A percentile compares a stretch with the other conserved stretches of the same genome.
These are phyloP conservation scores for Hermaeophaga mercurialis DNA, from an alignment of 2,888 invertebrate genomes.

Conservation along the genomic window DNA sequence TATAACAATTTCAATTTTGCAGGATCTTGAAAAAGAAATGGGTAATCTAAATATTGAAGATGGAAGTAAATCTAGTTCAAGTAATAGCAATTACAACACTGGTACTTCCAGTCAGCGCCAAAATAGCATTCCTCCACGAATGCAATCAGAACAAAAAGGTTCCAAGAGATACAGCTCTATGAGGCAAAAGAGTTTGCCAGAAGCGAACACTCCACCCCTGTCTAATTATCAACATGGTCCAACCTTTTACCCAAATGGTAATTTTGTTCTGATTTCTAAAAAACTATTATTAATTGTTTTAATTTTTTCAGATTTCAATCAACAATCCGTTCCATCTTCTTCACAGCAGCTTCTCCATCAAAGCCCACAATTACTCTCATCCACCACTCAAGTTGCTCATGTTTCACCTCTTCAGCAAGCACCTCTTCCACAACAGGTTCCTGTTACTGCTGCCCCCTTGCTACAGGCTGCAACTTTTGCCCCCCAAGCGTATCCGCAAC, in stretches of 20 bases:
- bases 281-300: background rate
- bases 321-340: conserved; percentile 40
- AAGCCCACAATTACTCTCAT: conserved; percentile 37
- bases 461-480: conserved; percentile 38
- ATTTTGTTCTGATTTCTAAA: too few species aligned
- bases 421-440: conserved; percentile 44
- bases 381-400: conserved; percentile 39
- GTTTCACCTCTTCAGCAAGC: conserved; percentile 38
- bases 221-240: conserved; percentile 34
- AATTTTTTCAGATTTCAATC: conserved; percentile 48
- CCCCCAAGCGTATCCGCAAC: conserved; percentile 50
- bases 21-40: conserved; percentile 19
- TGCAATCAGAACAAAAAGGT: conserved; percentile 56
- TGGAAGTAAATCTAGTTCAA: conserved; percentile 18
- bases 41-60: conserved; percentile 25
- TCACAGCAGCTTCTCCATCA: conserved; percentile 40
- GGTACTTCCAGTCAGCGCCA: conserved; percentile 44
- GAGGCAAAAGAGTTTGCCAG: conserved; percentile 65
- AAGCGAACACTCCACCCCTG: conserved; percentile 54
- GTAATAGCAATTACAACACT: conserved; percentile 9
- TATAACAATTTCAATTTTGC: conserved; percentile 2
- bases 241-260: conserved; percentile 51
- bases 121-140: conserved; percentile 54
- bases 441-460: conserved; percentile 46
- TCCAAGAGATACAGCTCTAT: conserved; percentile 64